phyloP scores from a whole-genome alignment of 2,113 vertebrate genomes.

The western clawed frog (Xenopus tropicalis) region UCB_Xtro_10.0 CM004447.2:125297001-125297500 shows the following conservation, averaged over 20 bases:
- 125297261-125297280: conserved; percentile 64
- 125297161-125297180: conserved; percentile 1
- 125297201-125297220: not conserved
- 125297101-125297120: not conserved
- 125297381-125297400: too few species aligned
- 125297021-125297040: conserved; percentile 3
- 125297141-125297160: conserved; percentile 11
- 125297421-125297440: too few species aligned
- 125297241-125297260: not conserved
- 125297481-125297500: too few species aligned
- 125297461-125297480: too few species aligned
- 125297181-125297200: not conserved
- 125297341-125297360: too few species aligned
- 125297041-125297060: not conserved
- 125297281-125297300: conserved; percentile 93
- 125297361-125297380: too few species aligned
- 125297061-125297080: conserved; percentile 16
- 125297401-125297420: too few species aligned
- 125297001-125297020: conserved; percentile 36
- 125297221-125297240: not conserved
- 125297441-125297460: too few species aligned
- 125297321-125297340: not conserved
- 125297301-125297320: conserved; percentile 75
- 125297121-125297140: not conserved
- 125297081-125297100: not conserved